phyloP scores from a whole-genome alignment of 2,888 invertebrate genomes.

The Odontomyia ornata region DNA sequence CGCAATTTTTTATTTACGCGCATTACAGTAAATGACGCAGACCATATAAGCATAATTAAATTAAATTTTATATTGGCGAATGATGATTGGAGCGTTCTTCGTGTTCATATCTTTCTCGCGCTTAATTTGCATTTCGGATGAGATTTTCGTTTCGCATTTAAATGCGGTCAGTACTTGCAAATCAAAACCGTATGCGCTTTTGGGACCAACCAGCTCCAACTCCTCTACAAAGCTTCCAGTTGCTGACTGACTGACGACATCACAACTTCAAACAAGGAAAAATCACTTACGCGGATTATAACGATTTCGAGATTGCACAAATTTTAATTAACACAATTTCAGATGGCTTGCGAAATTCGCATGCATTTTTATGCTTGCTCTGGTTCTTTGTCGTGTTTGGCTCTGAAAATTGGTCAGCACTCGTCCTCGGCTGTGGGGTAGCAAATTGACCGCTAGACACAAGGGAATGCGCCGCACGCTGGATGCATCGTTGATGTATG shows the following conservation, averaged over 20 bases:
- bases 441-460: conserved; percentile 29
- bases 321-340: conserved; percentile 39
- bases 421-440: background rate
- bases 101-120: too few species aligned
- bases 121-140: too few species aligned
- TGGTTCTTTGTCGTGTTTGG: background rate
- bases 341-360: background rate
- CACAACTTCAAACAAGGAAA: background rate
- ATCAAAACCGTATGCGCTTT: too few species aligned
- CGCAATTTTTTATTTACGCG: background rate
- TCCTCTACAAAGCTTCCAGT: too few species aligned
- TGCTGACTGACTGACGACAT: background rate
- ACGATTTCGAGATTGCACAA: conserved; percentile 37
- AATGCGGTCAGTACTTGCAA: too few species aligned
- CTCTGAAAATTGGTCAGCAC: background rate
- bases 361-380: background rate
- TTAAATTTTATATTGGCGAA: too few species aligned
- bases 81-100: too few species aligned
- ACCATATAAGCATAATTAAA: background rate
- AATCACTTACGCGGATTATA: conserved; percentile 31
- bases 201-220: too few species aligned
- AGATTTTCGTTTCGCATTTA: too few species aligned
- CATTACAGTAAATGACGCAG: background rate
- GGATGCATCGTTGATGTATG: background rate
- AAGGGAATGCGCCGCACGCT: conserved; percentile 17